phyloP scores from a whole-genome alignment of 2,113 vertebrate species.

The Donacobius atricapilla region DNA sequence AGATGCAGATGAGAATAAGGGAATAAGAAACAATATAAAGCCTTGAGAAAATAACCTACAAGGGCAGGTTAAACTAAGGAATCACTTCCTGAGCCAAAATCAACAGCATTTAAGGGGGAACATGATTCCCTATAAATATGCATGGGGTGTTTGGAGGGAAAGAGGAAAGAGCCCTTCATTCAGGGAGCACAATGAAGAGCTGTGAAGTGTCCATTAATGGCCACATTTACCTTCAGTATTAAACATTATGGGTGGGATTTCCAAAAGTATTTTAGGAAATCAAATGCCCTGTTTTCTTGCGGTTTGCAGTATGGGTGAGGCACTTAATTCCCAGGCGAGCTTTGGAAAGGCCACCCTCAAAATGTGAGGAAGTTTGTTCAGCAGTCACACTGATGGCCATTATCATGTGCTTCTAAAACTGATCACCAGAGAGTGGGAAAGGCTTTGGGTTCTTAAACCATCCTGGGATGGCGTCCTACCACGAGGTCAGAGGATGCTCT shows the following conservation, averaged over 20 bases:
- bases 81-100: not conserved
- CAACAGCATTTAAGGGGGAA: conserved; percentile 16
- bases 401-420: not conserved
- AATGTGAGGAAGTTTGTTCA: not conserved
- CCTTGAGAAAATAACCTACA: not conserved
- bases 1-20: not conserved
- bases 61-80: not conserved
- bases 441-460: not conserved
- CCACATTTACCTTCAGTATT: not conserved
- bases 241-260: not conserved
- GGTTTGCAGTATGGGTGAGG: not conserved
- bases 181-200: not conserved
- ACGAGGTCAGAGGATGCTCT: not conserved
- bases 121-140: not conserved
- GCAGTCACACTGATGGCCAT: not conserved
- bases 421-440: not conserved
- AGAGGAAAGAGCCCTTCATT: conserved; percentile 10
- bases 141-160: not conserved
- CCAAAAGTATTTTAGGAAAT: conserved; percentile 15
- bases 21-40: not conserved
- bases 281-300: not conserved
- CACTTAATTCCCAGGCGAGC: not conserved
- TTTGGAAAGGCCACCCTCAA: not conserved
- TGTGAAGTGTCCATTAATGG: not conserved
- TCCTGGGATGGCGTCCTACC: not conserved